Percentiles rank a stretch among this genome's conserved stretches.
Conservation (phyloP, 2,797 vertebrate species). For the Anabacerthia variegaticeps region DNA sequence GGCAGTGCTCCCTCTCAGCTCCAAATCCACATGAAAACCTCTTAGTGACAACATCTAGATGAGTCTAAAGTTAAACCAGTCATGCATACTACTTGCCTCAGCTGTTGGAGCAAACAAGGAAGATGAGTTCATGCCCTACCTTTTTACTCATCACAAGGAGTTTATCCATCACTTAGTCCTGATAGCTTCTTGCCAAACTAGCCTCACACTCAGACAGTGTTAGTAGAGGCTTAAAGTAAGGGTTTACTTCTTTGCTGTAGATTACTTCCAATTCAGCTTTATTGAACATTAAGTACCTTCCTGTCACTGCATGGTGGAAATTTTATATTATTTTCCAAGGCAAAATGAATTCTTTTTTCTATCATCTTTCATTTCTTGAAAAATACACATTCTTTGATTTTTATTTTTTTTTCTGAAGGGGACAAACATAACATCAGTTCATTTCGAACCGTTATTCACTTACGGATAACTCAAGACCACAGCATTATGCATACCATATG, state of each 20-base stretch:
- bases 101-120: neutral
- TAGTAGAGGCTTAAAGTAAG: neutral
- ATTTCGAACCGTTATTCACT: neutral
- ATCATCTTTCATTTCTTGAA: neutral
- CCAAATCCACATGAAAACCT: neutral
- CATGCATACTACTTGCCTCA: neutral
- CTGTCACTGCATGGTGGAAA: neutral
- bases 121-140: neutral
- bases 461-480: neutral
- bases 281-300: neutral
- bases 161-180: neutral
- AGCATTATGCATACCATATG: neutral
- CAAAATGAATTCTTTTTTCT: neutral
- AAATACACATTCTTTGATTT: neutral
- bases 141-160: neutral
- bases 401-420: neutral
- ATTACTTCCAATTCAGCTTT: neutral
- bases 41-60: neutral
- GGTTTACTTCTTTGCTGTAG: neutral
- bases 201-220: neutral
- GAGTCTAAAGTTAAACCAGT: neutral
- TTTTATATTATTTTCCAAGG: neutral
- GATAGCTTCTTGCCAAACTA: neutral
- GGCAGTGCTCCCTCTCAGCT: neutral
- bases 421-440: neutral